These are phyloP conservation scores for Entelurus aequoreus DNA, from an alignment of 2,113 vertebrate genomes.

Conservation along the genomic window DNA sequence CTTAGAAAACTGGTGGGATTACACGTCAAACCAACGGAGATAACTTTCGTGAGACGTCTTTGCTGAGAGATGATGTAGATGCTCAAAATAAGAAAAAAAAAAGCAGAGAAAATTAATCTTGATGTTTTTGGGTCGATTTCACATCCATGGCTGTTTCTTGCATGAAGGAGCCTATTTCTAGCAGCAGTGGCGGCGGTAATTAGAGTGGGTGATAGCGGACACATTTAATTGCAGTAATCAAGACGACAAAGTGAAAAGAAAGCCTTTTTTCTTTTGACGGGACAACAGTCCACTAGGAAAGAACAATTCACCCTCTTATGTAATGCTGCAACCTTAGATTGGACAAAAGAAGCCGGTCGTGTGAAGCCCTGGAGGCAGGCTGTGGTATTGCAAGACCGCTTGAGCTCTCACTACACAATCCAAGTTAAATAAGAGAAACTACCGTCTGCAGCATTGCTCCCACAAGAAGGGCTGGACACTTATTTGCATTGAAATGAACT, in stretches of 20 bases:
- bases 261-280: slow-evolving; percentile 36
- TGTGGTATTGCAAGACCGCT: slow-evolving; percentile 15
- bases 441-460: slow-evolving; percentile 25
- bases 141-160: slow-evolving; percentile 40
- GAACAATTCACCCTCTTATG: slow-evolving; percentile 28
- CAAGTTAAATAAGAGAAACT: slow-evolving; percentile 54
- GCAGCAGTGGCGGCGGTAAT: slow-evolving; percentile 58
- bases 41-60: slow-evolving; percentile 38
- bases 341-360: too few relatives aligned
- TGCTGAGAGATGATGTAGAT: slow-evolving; percentile 44
- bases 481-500: slow-evolving; percentile 71
- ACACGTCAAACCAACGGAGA: slow-evolving; percentile 17
- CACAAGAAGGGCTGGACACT: slow-evolving; percentile 37
- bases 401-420: slow-evolving; percentile 18
- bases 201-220: slow-evolving; percentile 58
- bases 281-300: slow-evolving; percentile 42
- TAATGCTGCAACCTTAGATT: slow-evolving; percentile 21
- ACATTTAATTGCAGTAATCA: slow-evolving; percentile 65
- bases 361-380: too few relatives aligned
- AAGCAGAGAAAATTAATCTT: slow-evolving; percentile 57
- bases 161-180: slow-evolving; percentile 60
- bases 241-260: slow-evolving; percentile 47
- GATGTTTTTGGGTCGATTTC: slow-evolving; percentile 73
- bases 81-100: slow-evolving; percentile 28
- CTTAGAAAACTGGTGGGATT: neutral